A percentile compares a stretch with the other conserved stretches of the same genome.
phyloP scores from a whole-genome alignment of 2,113 vertebrate species.

The Cavia aperea region DNA sequence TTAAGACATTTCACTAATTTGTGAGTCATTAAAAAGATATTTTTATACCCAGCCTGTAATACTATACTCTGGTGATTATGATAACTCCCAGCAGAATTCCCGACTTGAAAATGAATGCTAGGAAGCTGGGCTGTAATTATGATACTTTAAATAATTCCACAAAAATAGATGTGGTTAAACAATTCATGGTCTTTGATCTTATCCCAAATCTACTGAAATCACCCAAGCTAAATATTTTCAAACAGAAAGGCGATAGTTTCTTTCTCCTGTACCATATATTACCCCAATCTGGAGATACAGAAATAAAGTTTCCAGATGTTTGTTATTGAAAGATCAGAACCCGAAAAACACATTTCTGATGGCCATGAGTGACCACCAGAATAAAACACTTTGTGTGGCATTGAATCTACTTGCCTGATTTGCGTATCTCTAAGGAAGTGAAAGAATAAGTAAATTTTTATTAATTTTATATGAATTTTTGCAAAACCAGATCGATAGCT shows the following conservation, averaged over 20 bases:
- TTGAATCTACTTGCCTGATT: not conserved
- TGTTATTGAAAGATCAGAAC: constrained; percentile 21
- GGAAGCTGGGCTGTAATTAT: constrained; percentile 86
- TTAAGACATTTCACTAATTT: constrained; percentile 87
- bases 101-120: constrained; percentile 82
- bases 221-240: constrained; percentile 82
- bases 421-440: not conserved
- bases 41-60: constrained; percentile 89
- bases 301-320: constrained; percentile 66
- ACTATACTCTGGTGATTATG: constrained; percentile 86
- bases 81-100: constrained; percentile 89
- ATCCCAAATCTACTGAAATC: constrained; percentile 82
- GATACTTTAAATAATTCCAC: constrained; percentile 94
- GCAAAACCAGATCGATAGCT: not conserved
- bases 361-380: not conserved
- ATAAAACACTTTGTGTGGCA: not conserved
- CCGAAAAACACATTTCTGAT: constrained; percentile 42
- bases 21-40: constrained; percentile 88
- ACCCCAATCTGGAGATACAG: not conserved
- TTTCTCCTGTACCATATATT: constrained; percentile 59
- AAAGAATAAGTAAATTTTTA: constrained; percentile 10
- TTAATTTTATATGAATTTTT: not conserved
- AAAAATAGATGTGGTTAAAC: constrained; percentile 90
- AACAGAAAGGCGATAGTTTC: constrained; percentile 76
- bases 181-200: constrained; percentile 86